Evolutionary conservation across 2,797 vertebrate species (phyloP).

Genomic region (Anas bahamensis): DNA sequence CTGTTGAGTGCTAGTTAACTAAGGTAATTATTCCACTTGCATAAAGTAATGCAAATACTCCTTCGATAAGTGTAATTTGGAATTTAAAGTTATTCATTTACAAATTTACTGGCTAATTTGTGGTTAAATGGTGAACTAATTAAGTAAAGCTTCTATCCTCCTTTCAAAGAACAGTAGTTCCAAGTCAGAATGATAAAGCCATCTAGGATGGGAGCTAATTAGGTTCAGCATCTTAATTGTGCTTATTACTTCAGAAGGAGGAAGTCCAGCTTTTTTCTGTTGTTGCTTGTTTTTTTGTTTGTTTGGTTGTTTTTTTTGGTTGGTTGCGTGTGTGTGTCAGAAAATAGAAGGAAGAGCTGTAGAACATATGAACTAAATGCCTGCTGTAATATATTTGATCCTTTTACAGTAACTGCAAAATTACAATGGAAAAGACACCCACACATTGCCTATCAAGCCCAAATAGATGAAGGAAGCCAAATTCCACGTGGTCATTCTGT

Average conservation of each 20-base stretch:
- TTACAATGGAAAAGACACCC: background rate
- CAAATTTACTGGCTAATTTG: conserved; percentile 15
- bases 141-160: background rate
- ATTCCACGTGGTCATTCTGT: background rate
- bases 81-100: background rate
- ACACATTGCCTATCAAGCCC: background rate
- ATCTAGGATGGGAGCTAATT: background rate
- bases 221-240: background rate
- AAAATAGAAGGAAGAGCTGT: background rate
- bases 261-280: background rate
- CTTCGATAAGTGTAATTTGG: background rate
- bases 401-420: background rate
- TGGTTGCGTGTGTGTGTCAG: background rate
- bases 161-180: background rate
- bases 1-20: background rate
- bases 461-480: background rate
- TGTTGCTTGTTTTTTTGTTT: too few relatives aligned
- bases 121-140: conserved; percentile 30
- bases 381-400: background rate
- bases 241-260: background rate
- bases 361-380: background rate
- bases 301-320: background rate
- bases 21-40: background rate
- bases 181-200: background rate
- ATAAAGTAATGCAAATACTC: background rate